phyloP scores from a whole-genome alignment of 2,113 vertebrate genomes.

The Zosterops lateralis region DNA sequence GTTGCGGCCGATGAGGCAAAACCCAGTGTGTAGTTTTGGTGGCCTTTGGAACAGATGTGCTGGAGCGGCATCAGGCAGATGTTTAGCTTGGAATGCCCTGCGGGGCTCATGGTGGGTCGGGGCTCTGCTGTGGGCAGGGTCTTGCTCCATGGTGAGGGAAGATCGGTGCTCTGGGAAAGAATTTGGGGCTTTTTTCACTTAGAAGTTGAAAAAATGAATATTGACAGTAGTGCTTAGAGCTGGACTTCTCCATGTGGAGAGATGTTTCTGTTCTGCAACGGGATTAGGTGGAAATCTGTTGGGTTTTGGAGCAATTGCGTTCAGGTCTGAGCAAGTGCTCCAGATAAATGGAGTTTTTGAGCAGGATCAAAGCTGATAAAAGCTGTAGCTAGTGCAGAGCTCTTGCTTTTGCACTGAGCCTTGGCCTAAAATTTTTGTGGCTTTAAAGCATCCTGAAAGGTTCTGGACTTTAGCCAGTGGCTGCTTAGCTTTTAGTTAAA shows the following conservation, averaged over 20 bases:
- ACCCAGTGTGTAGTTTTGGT: neutral
- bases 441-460: neutral
- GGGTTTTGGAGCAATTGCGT: neutral
- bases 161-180: neutral
- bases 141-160: neutral
- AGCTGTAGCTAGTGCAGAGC: neutral
- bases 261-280: neutral
- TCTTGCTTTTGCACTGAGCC: accelerated
- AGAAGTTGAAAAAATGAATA: neutral
- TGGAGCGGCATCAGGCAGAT: neutral
- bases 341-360: neutral
- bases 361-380: neutral
- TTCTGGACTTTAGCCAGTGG: neutral
- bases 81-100: neutral
- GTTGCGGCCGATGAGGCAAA: neutral
- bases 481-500: neutral
- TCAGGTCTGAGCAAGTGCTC: neutral
- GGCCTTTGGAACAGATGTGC: neutral
- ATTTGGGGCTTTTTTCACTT: neutral
- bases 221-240: neutral
- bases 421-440: neutral
- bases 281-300: neutral
- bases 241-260: neutral
- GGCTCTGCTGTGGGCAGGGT: neutral
- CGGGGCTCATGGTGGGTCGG: neutral